Evolutionary conservation across 2,113 vertebrate species (phyloP), one percentile per base, ranked within the genome.

Genomic region (Chaetura pelagica): DNA sequence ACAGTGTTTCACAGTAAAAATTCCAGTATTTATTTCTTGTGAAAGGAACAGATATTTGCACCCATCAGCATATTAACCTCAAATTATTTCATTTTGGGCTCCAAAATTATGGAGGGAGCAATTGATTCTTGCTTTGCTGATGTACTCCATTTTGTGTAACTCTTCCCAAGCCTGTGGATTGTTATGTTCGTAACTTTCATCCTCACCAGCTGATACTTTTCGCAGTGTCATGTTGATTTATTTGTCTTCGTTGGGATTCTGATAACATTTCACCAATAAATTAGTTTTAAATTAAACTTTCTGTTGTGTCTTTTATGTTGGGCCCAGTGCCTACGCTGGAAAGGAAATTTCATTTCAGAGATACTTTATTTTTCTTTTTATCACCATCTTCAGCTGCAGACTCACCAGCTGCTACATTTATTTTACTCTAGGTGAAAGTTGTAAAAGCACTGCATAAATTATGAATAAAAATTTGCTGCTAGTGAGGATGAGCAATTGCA

Each of bases 231-330:
- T 7, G 22, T 63, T 82, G 91, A 96, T 94, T 96, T 95, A 96
- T 97, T 87, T 87, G 68, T 88, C 91, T 94, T 92, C 8, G 0
- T 26, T 94, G 48, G 49, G 63, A 90, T 93, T 94, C 72, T 87
- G 93, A 96, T 94, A 96, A 90, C 66, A 66, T 81, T 92, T 96
- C 91, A 62, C 91, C 74, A 94, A 96, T 94, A 96, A 94, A 96
- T 94, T 88, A 91, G 30, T 91, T 96, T 78, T 91, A 93, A 94
- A 94, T 96, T 86, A 95, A 95, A 93, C 86, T 78, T 84, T 92
- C 71, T 44, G 27, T 73, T 86, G 7, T 49, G 27, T 29, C 75
- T 96, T 96, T 94, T 82, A 92, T 95, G 87, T 88, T 81, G 46
- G 58, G 46, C 55, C 24, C 61, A 91, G 24, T 5, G 38, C 23